A percentile compares a stretch with the other conserved stretches of the same genome.
Conservation (phyloP, 2,888 invertebrate genomes). For the Carpatolechia fugitivella region DNA sequence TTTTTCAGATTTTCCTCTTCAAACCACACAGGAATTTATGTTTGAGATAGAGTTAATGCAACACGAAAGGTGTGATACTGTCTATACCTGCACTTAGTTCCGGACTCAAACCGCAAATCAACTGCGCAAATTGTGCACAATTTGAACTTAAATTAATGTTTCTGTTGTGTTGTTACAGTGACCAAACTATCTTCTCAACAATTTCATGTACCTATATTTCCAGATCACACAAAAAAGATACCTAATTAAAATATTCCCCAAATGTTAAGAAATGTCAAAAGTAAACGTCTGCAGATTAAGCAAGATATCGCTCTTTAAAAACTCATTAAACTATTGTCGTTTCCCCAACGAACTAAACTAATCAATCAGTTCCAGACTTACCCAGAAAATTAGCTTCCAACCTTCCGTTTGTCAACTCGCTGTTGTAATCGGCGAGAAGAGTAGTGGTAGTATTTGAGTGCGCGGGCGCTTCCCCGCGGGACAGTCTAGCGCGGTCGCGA, state of each 20-base stretch:
- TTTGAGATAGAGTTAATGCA: no score
- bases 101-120: neutral
- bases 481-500: slow-evolving; percentile 61
- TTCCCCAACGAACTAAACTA: slow-evolving; percentile 4
- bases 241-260: no score
- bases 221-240: neutral
- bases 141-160: neutral
- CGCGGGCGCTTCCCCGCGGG: slow-evolving; percentile 35
- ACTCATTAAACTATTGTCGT: neutral
- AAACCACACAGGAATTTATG: no score
- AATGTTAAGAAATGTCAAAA: neutral
- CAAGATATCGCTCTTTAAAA: neutral
- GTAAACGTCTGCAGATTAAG: neutral
- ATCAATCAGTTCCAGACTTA: slow-evolving; percentile 20
- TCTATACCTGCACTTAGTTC: neutral
- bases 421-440: slow-evolving; percentile 28
- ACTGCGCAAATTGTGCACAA: neutral
- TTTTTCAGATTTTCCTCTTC: no score
- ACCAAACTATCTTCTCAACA: no score
- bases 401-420: slow-evolving; percentile 30
- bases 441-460: slow-evolving; percentile 71
- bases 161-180: no score
- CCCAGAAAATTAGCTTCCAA: slow-evolving; percentile 4
- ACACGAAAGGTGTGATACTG: no score
- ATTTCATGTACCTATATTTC: no score